Conservation (phyloP, 2,797 vertebrate species). For the Erithacus rubecula region DNA sequence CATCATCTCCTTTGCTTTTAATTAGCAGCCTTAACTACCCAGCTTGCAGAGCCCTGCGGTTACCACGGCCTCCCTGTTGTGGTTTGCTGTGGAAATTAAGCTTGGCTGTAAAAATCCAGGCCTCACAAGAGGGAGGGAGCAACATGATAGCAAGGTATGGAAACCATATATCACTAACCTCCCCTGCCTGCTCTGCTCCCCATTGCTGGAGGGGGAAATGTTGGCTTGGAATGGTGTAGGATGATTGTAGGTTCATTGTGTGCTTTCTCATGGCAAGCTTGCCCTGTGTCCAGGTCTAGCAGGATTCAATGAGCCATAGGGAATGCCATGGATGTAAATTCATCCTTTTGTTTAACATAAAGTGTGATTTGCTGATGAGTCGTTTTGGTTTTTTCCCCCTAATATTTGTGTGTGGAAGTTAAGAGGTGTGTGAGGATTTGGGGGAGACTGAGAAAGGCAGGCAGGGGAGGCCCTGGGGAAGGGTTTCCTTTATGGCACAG, state of each 20-base stretch:
- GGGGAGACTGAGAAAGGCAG: not conserved
- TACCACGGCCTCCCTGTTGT: not conserved
- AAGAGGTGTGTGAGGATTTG: not conserved
- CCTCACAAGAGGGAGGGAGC: not conserved
- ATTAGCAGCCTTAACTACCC: not conserved
- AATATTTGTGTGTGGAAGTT: not conserved
- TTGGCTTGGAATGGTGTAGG: accelerated
- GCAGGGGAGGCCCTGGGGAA: not conserved
- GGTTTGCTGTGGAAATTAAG: not conserved
- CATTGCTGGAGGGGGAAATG: not conserved
- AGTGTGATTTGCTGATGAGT: not conserved
- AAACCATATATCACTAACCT: accelerated
- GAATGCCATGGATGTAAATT: not conserved
- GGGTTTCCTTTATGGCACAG: not conserved
- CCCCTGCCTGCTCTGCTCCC: not conserved
- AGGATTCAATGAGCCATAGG: accelerated
- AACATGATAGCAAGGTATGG: not conserved
- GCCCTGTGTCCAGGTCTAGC: not conserved
- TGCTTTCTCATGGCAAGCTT: not conserved
- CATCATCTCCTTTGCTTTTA: not conserved
- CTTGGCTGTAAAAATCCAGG: not conserved
- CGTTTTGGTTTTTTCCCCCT: accelerated
- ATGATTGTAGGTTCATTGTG: not conserved
- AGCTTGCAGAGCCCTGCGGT: accelerated
- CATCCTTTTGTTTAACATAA: accelerated